Evolutionary conservation across 1,140 invertebrate genomes (phyloP), one percentile per base, ranked within the genome.

Genomic region (Leguminivora glycinivorella): DNA sequence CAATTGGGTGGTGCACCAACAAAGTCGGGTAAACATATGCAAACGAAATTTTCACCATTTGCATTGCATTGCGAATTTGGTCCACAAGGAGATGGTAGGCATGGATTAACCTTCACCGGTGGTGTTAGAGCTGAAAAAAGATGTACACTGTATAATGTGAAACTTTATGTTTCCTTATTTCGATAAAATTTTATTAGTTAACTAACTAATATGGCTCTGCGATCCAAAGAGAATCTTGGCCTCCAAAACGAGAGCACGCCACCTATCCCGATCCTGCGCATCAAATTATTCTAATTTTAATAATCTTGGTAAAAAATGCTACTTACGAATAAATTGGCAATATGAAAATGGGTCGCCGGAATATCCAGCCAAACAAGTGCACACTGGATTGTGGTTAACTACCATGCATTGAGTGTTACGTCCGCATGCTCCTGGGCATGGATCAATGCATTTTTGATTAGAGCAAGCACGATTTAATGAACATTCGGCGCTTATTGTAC

Each of bases 361-460:
- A 75, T 92, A 93, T 63, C 93, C 92, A 22, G 88, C 74, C 56
- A 93, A 90, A 86, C 95, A 96, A 70, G 88, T 93, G 80, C 95
- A 95, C 43, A 95, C 92, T 40, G 94, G 94, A 80, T 94, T 93
- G 75, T 95, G 95, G 79, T 94, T 94, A 17, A 94, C 91, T 3
- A 95, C 94, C 72, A 93, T 83, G 77, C 95, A 96, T 67, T 93
- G 85, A 10, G 95, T 94, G 56, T 93, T 92, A 60, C 93, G 86
- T 47, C 95, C 95, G 77, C 95, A 96, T 1, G 94, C 94, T 43
- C 95, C 95, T n/a, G 93, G 94, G 81, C 95, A 96, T 69, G 95
- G 95, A 85, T 96, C 94, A 63, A 93, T 92, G 84, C 95, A 96
- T 89, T 95, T 95, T 80, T 95, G 93, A 74, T 94, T 93, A 0